Evolutionary conservation across 2,797 vertebrate species (phyloP), one percentile per base, ranked within the genome.

Genomic region (Muscicapa comitata): DNA sequence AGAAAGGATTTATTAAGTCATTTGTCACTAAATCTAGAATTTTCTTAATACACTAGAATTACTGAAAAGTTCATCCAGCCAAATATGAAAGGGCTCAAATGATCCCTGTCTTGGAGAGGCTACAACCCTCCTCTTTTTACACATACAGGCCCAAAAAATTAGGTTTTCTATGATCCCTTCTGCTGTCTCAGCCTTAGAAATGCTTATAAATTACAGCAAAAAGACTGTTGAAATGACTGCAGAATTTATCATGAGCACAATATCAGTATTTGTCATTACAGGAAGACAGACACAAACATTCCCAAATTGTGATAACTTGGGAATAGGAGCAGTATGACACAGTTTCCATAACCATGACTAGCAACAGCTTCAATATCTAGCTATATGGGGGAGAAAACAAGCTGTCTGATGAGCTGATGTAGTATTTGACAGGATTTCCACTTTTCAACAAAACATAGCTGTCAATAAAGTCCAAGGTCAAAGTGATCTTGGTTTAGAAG

Each of bases 1-100:
- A 47, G 76, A 94, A 90, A 86, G 14, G 68, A 94, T 96, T 96
- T 94, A 95, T 94, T 86, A 94, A 74, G 73, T 72, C 7, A 80
- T 94, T 91, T 94, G 43, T 96, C 82, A 88, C 57, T 83, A 91
- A 91, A 83, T 19, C 8, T 42, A 71, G 45, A 17, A 29, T 84
- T 88, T 88, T 88, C 37, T 90, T 48, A 77, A 43, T 47, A 63
- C 23, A 26, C 25, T 47, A 57, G 17, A 80, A 54, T 88, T 86
- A 86, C 68, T 80, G 75, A 61, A 75, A 94, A 81, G 57, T 72
- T 90, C 68, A 80, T 57, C 20, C 16, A 59, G 63, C 12, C 53
- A 57, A 79, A 57, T 21, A 37, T 8, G 7, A 90, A 61, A 88
- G 15, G 17, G 16, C 38, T 53, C 43, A 76, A 68, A 90, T 14